Evolutionary conservation across 2,797 vertebrate species (phyloP).

Genomic region (Cercopithecus hamlyni): DNA sequence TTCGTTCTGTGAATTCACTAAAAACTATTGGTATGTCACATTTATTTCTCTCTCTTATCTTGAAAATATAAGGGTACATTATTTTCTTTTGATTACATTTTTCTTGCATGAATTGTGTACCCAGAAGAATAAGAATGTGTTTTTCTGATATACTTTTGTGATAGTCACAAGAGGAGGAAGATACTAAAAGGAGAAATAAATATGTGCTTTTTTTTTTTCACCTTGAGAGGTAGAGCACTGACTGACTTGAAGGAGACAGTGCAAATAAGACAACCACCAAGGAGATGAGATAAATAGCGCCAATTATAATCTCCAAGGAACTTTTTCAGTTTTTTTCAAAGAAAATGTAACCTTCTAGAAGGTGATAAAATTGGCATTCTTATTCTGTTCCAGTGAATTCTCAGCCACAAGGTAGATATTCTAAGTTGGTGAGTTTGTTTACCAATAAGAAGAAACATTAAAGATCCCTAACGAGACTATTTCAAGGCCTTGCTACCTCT

Average conservation of each 20-base stretch:
- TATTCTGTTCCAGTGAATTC: background rate
- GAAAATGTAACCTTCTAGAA: background rate
- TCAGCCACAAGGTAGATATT: background rate
- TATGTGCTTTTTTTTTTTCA: background rate
- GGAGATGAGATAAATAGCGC: background rate
- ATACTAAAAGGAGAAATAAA: no score
- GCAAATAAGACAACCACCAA: background rate
- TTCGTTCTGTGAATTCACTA: conserved; percentile 61
- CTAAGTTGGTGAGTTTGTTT: background rate
- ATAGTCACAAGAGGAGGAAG: no score
- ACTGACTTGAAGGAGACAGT: background rate
- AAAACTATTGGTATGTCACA: conserved; percentile 60
- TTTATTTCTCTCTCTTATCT: background rate
- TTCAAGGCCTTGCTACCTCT: background rate
- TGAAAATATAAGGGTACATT: background rate
- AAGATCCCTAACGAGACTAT: background rate
- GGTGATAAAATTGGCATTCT: background rate
- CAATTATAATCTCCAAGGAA: background rate
- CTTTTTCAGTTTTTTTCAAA: background rate
- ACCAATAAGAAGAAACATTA: background rate
- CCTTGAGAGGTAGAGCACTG: background rate
- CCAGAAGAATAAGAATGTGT: background rate
- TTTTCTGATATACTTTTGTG: no score
- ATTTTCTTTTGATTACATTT: background rate
- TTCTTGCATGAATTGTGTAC: background rate